A percentile compares a stretch with the other conserved stretches of the same genome.
Conservation (phyloP, 2,113 vertebrate species). For the Pampusana beccarii region DNA sequence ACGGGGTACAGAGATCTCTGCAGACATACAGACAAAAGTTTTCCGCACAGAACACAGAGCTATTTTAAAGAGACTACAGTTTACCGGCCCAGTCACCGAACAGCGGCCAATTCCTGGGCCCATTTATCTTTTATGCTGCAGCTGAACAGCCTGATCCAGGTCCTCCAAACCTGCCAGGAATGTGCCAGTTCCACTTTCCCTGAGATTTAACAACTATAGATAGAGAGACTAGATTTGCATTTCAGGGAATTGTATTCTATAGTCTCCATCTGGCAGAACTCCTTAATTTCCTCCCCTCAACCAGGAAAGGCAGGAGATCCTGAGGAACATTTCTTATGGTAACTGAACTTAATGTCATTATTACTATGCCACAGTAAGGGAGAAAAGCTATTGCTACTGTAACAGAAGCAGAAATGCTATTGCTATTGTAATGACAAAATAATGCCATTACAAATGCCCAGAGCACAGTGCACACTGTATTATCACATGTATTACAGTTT, state of each 20-base stretch:
- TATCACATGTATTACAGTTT: not conserved
- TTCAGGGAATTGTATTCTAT: not conserved
- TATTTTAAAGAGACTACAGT: not conserved
- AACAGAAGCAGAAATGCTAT: not conserved
- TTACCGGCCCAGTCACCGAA: not conserved
- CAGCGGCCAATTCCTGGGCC: not conserved
- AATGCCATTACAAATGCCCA: not conserved
- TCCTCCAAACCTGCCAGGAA: not conserved
- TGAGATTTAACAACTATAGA: not conserved
- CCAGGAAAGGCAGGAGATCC: not conserved
- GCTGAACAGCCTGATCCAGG: not conserved
- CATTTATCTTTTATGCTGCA: not conserved
- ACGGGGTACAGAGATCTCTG: not conserved
- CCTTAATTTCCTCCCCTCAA: not conserved
- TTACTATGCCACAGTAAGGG: not conserved
- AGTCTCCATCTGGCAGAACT: not conserved
- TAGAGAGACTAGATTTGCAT: not conserved
- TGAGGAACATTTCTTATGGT: not conserved
- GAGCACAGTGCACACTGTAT: not conserved
- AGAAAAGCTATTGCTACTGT: not conserved
- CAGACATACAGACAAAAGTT: not conserved
- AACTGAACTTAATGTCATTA: not conserved
- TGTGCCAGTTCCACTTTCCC: not conserved
- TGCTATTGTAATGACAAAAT: not conserved
- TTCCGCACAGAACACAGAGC: not conserved